Evolutionary conservation across 2,113 vertebrate genomes (phyloP).

Genomic region (Xyrauchen texanus): DNA sequence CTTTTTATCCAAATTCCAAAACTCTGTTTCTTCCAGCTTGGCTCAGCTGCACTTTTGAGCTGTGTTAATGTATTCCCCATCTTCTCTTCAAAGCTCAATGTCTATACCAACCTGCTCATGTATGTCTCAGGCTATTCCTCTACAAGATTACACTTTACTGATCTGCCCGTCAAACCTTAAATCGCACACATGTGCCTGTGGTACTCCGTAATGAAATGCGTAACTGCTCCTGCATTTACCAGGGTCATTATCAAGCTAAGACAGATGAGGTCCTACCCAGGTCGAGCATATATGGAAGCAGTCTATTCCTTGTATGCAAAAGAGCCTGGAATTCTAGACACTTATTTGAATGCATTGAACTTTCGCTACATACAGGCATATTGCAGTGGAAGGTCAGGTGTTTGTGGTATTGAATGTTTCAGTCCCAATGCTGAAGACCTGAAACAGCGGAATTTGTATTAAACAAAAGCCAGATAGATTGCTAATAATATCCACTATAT

Average conservation of each 20-base stretch:
- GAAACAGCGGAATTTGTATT: conserved; percentile 14
- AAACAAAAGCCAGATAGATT: neutral
- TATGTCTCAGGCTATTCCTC: neutral
- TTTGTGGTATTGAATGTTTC: conserved; percentile 3
- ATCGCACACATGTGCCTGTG: neutral
- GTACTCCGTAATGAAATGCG: neutral
- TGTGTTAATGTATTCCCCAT: conserved; percentile 17
- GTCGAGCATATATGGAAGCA: neutral
- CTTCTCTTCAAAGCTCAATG: conserved; percentile 9
- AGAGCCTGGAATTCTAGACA: neutral
- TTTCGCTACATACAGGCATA: neutral
- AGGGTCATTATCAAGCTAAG: conserved; percentile 14
- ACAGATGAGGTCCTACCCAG: conserved; percentile 1
- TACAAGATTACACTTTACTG: neutral
- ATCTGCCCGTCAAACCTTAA: conserved; percentile 8
- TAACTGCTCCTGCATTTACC: neutral
- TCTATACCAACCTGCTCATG: neutral
- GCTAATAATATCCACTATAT: conserved; percentile 15
- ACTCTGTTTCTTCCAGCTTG: neutral
- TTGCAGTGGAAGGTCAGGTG: conserved; percentile 5
- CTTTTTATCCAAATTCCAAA: neutral
- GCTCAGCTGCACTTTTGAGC: neutral
- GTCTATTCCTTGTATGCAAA: conserved; percentile 1
- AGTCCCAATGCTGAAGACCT: neutral
- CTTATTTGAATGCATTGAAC: neutral